Conservation (phyloP, 1,140 invertebrate genomes). For the Camponotus pennsylvanicus region DNA sequence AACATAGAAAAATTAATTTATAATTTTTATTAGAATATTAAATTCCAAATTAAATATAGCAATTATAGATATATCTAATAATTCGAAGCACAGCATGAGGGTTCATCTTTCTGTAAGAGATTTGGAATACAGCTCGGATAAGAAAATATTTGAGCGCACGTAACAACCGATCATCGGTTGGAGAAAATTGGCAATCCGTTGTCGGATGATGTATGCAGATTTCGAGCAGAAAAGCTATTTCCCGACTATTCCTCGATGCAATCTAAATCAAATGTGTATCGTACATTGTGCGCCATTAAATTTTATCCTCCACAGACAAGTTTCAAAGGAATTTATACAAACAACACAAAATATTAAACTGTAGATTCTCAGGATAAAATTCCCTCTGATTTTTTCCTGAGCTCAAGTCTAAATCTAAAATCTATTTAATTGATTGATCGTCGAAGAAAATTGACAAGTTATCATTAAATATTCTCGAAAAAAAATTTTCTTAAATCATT, state of each 20-base stretch:
- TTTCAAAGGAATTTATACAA: slow-evolving; percentile 18
- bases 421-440: slow-evolving; percentile 1
- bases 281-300: neutral
- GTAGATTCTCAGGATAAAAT: neutral
- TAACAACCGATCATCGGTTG: slow-evolving; percentile 27
- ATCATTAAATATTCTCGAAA: neutral
- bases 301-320: neutral
- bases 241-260: slow-evolving; percentile 51
- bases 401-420: slow-evolving; percentile 12
- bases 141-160: slow-evolving; percentile 42
- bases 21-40: too few relatives aligned
- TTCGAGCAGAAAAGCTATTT: slow-evolving; percentile 72
- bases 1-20: too few relatives aligned
- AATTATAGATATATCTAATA: neutral
- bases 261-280: slow-evolving; percentile 31
- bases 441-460: neutral
- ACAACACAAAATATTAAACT: neutral
- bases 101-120: neutral
- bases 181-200: slow-evolving; percentile 65
- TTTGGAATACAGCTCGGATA: slow-evolving; percentile 32
- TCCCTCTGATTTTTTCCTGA: neutral
- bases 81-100: neutral
- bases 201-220: slow-evolving; percentile 61
- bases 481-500: neutral
- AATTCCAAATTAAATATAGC: neutral